Evolutionary conservation across 2,888 invertebrate species (phyloP).

Genomic region (Orthonychiurus folsomi): DNA sequence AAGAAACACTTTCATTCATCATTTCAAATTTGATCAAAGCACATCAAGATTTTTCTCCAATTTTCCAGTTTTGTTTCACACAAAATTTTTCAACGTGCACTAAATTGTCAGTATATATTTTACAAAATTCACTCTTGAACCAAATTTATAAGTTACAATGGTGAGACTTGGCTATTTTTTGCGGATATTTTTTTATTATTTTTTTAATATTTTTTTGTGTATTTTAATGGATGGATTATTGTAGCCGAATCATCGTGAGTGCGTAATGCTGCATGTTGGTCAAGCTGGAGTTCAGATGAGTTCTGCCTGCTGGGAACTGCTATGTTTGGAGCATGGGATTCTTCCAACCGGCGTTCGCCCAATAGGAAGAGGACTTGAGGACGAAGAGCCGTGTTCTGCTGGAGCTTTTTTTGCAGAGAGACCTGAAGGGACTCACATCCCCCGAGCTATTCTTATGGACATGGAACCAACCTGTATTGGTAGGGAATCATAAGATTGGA

Average conservation of each 20-base stretch:
- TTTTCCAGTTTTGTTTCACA: too few species aligned
- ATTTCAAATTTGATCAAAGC: too few species aligned
- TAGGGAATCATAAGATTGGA: neutral
- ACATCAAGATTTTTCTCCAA: too few species aligned
- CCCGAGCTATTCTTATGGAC: slow-evolving; percentile 20
- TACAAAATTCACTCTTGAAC: neutral
- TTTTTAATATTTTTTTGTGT: neutral
- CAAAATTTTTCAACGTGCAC: too few species aligned
- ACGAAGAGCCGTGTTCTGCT: neutral
- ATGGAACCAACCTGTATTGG: slow-evolving; percentile 15
- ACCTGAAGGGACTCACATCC: slow-evolving; percentile 12
- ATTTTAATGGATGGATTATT: neutral
- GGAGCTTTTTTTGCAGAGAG: slow-evolving; percentile 18
- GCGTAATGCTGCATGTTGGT: slow-evolving; percentile 13
- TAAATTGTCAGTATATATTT: too few species aligned
- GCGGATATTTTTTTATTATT: neutral
- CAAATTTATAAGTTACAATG: too few species aligned
- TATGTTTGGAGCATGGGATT: slow-evolving; percentile 13
- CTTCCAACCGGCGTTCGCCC: neutral
- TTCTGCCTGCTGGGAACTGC: slow-evolving; percentile 11
- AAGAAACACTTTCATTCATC: too few species aligned
- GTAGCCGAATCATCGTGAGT: too few species aligned
- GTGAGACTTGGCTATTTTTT: neutral
- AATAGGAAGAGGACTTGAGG: too few species aligned
- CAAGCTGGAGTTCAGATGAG: slow-evolving; percentile 15